Base-by-base conservation (phyloP, 2,888 invertebrate species). In the Bimastos eiseni region DNA sequence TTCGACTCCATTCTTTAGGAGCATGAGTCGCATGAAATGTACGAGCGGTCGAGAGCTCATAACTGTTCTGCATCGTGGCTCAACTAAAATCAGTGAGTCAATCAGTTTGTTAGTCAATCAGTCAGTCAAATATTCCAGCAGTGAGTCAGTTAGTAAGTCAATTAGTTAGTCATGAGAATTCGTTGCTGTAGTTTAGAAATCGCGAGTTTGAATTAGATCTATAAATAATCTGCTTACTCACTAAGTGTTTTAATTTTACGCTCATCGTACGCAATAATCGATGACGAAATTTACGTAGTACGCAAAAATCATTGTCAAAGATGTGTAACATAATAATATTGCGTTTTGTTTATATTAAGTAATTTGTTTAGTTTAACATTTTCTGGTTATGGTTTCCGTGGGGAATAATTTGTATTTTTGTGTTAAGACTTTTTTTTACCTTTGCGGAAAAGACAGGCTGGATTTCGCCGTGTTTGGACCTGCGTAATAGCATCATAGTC, bases 281-380 rank as follows among this genome's bases (percentile, higher is more conserved):
- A 70, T 70, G 70, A 70, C 70, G 70, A n/a, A 70, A 70, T 70
- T 70, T n/a, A 70, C 70, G n/a, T n/a, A 70, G n/a, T 70, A n/a
- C 70, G 70, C 70, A 70, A 17, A 70, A n/a, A 70, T n/a, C 30
- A n/a, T 70, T 70, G 70, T 70, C n/a, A 11, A 70, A 70, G 70
- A 70, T 70, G 70, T 30, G 70, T 8, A 70, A 70, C 1, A n/a
- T 70, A 55, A 30, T 55, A 70, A n/a, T 70, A n/a, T n/a, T n/a
- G n/a, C n/a, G 30, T 70, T 30, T 70, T 70, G 70, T 70, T 70
- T n/a, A n/a, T n/a, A n/a, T n/a, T n/a, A 70, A n/a, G n/a, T 70
- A 70, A 70, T 70, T 70, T 70, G 24, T 70, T 55, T 70, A n/a
- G 30, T 70, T 70, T 11, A 70, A 70, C 8, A 8, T 70, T 70